Evolutionary conservation across 2,888 invertebrate species (phyloP).

Genomic region (Lymantria dispar): DNA sequence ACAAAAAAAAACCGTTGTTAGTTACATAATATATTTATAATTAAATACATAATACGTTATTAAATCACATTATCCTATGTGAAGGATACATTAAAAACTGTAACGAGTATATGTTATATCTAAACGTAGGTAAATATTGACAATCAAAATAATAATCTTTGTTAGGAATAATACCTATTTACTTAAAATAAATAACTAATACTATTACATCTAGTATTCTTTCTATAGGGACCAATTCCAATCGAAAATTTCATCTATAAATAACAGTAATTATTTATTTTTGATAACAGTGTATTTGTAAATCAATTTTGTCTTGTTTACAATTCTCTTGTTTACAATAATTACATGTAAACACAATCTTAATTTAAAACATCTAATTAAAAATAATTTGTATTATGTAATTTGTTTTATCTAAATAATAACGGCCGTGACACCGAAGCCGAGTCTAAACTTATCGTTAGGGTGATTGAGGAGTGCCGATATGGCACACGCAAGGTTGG

Average conservation of each 20-base stretch:
- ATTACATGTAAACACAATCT: neutral
- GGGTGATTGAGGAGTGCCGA: conserved; percentile 75
- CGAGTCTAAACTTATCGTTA: conserved; percentile 75
- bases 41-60: conserved; percentile 8
- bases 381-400: neutral
- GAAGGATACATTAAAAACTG: conserved; percentile 2
- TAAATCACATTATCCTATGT: conserved; percentile 12
- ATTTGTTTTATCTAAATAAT: conserved; percentile 41
- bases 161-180: conserved; percentile 15
- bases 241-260: neutral
- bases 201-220: conserved; percentile 1
- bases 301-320: too few relatives aligned
- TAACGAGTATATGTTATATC: conserved; percentile 9
- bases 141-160: conserved; percentile 10
- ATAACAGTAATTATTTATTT: neutral
- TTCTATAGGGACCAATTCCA: neutral
- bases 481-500: conserved; percentile 64
- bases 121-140: conserved; percentile 12
- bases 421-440: conserved; percentile 67
- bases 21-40: conserved; percentile 10
- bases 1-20: neutral
- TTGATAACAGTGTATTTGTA: neutral
- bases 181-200: conserved; percentile 16
- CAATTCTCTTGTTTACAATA: neutral
- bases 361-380: neutral